phyloP scores from a whole-genome alignment of 2,113 vertebrate species.

The Callipepla squamata region DNA sequence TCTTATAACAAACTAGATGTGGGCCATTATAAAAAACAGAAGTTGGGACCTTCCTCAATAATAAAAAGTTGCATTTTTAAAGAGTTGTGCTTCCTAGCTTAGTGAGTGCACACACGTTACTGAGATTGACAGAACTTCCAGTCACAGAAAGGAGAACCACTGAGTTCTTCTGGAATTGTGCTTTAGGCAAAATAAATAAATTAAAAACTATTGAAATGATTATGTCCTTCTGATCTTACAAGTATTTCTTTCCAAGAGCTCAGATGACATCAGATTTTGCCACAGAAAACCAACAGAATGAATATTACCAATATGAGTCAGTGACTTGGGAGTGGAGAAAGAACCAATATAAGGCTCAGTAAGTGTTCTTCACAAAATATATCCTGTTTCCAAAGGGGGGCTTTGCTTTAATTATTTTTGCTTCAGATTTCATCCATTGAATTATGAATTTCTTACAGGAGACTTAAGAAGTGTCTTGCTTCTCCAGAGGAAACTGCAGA shows the following conservation, averaged over 20 bases:
- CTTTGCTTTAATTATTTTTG: constrained; percentile 64
- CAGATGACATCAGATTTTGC: background rate
- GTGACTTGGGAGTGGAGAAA: background rate
- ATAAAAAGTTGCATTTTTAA: background rate
- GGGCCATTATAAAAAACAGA: background rate
- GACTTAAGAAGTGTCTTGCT: background rate
- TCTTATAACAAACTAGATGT: background rate
- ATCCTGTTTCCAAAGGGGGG: constrained; percentile 9
- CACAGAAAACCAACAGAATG: background rate
- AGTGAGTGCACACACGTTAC: background rate
- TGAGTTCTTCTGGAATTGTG: background rate
- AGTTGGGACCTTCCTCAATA: background rate
- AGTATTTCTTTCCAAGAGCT: background rate
- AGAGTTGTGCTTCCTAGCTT: background rate
- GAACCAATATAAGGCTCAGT: constrained; percentile 18
- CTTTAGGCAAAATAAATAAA: background rate
- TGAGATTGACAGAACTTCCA: background rate
- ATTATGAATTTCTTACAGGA: constrained; percentile 56
- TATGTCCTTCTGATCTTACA: background rate
- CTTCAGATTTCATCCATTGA: constrained; percentile 22
- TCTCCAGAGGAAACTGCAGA: constrained; percentile 40
- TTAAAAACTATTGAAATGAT: background rate
- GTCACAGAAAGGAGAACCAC: background rate
- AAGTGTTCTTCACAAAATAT: constrained; percentile 45
- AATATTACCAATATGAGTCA: background rate